Evolutionary conservation across 2,888 invertebrate genomes (phyloP), one percentile per base, ranked within the genome.

Genomic region (Odontocerum albicorne): DNA sequence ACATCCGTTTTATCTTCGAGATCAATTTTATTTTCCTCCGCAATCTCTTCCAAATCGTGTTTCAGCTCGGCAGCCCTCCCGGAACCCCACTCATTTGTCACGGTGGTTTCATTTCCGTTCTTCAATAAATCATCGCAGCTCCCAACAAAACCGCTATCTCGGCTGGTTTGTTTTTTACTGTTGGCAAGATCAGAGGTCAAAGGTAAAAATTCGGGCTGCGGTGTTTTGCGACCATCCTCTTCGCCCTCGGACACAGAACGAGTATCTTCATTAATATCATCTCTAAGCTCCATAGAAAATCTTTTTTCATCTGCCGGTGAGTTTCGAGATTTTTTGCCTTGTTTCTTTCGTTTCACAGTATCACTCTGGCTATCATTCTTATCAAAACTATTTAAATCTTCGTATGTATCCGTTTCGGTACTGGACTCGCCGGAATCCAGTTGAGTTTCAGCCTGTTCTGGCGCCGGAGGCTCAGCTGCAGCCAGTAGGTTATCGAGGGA

Each of bases 61-160:
- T 79, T 80, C 61, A 76, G 70, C 66, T 83, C 81, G 7, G 62
- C 56, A 42, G 64, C 61, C 63, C 68, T 69, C n/a, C 58, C 49
- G 35, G 62, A 61, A 27, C 55, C 60, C 15, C 63, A 62, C 43
- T 61, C 61, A 16, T 42, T 50, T 19, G 61, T 63, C 15, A 49
- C 40, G 7, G 54, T 40, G 32, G 70, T 67, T 58, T 81, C 82
- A 50, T 81, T 80, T 56, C 77, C 75, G 64, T 86, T 85, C 68
- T 88, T 85, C 33, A 92, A 73, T 57, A 93, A 75, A 70, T 93
- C 92, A 67, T 92, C 92, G 66, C 90, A 91, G 68, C 91, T 92
- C 4, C 92, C 92, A 42, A 92, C 87, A 65, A 93, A 93, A 2
- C 92, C 92, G 64, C 92, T 92, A 69, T 93, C 92, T 57, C 92